A percentile compares a stretch with the other conserved stretches of the same genome.
phyloP scores from a whole-genome alignment of 2,113 vertebrate genomes.

The Pristiophorus japonicus region DNA sequence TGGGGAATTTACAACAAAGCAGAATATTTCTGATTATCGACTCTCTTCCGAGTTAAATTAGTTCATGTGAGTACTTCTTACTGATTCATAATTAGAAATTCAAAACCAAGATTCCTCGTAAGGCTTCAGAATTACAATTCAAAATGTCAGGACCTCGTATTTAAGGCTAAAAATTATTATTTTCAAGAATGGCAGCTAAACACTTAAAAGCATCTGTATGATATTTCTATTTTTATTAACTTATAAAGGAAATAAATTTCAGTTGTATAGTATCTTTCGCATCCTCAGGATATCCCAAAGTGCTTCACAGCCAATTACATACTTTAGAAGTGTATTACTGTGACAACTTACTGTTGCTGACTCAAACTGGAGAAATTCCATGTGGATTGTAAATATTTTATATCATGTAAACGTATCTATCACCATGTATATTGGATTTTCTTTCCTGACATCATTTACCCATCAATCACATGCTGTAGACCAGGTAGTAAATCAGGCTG shows the following conservation, averaged over 20 bases:
- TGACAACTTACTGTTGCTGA: neutral
- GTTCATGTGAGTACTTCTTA: neutral
- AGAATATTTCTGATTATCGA: neutral
- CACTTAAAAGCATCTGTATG: no score
- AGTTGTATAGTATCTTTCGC: neutral
- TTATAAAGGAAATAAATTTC: neutral
- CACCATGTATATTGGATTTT: neutral
- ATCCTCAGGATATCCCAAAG: no score
- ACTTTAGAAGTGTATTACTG: no score
- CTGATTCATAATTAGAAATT: neutral
- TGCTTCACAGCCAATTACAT: neutral
- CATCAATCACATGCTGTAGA: neutral
- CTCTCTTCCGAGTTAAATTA: neutral
- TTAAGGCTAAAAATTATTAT: neutral
- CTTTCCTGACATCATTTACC: neutral
- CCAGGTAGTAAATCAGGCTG: neutral
- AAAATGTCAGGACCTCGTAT: neutral
- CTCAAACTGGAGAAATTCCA: neutral
- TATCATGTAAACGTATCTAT: neutral
- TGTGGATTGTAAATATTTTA: neutral
- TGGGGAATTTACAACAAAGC: neutral
- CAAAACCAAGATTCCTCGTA: neutral
- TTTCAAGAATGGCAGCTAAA: no score
- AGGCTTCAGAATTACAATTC: neutral
- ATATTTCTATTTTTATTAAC: neutral